Percentiles rank a stretch among this genome's conserved stretches.
phyloP scores from a whole-genome alignment of 2,113 vertebrate species.

The Fregata magnificens region DNA sequence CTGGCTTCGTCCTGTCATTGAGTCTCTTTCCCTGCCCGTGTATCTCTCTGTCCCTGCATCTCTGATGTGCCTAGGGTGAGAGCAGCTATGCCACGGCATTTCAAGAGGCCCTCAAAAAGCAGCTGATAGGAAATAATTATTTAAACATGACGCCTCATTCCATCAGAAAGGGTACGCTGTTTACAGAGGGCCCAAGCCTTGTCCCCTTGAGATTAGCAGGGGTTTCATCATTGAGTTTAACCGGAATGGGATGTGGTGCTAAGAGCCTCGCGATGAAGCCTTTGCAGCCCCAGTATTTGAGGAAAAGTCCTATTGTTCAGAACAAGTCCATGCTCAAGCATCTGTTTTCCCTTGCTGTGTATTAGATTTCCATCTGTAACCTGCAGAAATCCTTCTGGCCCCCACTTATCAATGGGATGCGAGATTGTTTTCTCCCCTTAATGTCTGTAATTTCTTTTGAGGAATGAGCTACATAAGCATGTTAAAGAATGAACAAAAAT shows the following conservation, averaged over 20 bases:
- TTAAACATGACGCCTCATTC: constrained; percentile 36
- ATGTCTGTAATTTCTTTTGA: neutral
- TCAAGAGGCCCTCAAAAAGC: neutral
- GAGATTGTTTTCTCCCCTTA: neutral
- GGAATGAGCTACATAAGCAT: neutral
- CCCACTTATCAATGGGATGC: accelerated
- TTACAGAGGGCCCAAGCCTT: neutral
- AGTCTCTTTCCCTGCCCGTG: neutral
- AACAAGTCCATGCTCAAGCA: neutral
- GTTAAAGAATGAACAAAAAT: neutral
- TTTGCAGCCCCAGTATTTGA: neutral
- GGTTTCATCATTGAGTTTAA: neutral
- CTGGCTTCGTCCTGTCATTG: neutral
- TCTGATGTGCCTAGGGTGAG: neutral
- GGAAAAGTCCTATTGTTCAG: neutral
- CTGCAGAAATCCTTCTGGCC: neutral
- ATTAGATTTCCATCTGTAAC: neutral
- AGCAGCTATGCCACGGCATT: neutral
- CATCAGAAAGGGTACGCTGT: neutral
- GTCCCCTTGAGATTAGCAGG: neutral
- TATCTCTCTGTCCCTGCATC: neutral
- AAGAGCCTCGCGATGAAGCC: neutral
- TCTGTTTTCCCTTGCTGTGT: neutral
- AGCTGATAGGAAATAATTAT: constrained; percentile 28
- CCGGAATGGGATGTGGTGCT: neutral